These are phyloP conservation scores for Dryoscopus gambensis DNA, from an alignment of 2,113 vertebrate species.

Conservation along the genomic window DNA sequence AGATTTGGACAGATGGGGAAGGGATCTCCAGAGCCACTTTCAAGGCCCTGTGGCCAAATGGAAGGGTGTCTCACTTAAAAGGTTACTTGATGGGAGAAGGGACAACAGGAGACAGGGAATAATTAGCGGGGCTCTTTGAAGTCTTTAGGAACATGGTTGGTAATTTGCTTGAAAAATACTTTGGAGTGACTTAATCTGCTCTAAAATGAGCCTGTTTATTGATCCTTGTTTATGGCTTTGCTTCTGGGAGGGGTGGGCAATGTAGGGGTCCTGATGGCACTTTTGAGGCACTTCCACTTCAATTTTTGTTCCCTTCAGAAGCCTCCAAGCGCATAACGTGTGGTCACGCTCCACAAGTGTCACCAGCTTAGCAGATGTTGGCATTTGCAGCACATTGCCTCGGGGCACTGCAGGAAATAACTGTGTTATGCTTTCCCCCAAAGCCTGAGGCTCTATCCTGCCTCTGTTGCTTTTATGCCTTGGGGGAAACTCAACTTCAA, in stretches of 20 bases:
- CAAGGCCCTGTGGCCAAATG: not conserved
- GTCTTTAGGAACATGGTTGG: not conserved
- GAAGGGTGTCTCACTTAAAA: not conserved
- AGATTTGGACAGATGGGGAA: not conserved
- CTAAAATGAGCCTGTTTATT: not conserved
- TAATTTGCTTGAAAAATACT: not conserved
- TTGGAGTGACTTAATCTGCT: not conserved
- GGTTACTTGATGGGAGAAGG: not conserved
- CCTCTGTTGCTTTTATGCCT: not conserved
- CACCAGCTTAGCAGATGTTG: not conserved
- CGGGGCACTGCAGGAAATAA: not conserved
- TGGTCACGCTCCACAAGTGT: not conserved
- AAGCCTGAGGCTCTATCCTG: not conserved
- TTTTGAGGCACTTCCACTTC: not conserved
- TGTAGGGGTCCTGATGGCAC: not conserved
- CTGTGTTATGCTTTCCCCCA: not conserved
- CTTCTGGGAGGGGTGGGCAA: not conserved
- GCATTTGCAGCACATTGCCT: not conserved
- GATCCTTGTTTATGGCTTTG: not conserved
- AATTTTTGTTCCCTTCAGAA: not conserved
- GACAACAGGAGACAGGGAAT: not conserved
- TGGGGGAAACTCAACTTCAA: not conserved
- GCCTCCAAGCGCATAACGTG: not conserved
- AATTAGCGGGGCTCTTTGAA: not conserved
- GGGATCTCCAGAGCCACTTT: not conserved